These are phyloP conservation scores for Agonopterix subpropinquella DNA, from an alignment of 2,888 invertebrate species.

Conservation along the genomic window DNA sequence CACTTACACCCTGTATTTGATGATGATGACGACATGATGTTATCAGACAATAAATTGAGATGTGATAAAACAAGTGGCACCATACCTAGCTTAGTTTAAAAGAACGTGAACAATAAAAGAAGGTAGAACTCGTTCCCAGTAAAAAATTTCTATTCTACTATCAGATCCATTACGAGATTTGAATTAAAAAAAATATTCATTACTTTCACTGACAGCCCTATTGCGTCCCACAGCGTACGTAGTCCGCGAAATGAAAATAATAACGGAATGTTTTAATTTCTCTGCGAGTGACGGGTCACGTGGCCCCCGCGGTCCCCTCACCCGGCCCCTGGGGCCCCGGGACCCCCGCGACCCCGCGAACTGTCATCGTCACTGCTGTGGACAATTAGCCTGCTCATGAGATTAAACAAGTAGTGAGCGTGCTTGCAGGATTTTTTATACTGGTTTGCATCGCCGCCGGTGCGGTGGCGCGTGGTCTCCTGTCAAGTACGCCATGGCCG, in stretches of 20 bases:
- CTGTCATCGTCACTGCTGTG: constrained; percentile 69
- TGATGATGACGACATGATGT: too few relatives aligned
- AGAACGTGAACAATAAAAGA: too few relatives aligned
- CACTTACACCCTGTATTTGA: too few relatives aligned
- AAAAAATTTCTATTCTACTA: background rate
- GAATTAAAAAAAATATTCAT: background rate
- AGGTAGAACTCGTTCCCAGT: background rate
- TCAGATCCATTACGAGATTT: background rate
- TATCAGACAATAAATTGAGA: too few relatives aligned
- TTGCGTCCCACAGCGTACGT: constrained; percentile 3
- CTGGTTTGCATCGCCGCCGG: constrained; percentile 21
- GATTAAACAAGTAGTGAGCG: constrained; percentile 57
- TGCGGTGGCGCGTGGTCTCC: constrained; percentile 21
- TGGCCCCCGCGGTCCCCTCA: constrained; percentile 38
- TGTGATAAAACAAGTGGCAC: too few relatives aligned
- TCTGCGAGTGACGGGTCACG: constrained; percentile 76
- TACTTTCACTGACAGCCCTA: constrained; percentile 1
- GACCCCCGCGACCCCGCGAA: constrained; percentile 16
- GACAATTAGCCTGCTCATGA: constrained; percentile 73
- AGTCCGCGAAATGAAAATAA: constrained; percentile 44
- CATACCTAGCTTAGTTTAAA: too few relatives aligned
- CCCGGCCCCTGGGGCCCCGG: constrained; percentile 1
- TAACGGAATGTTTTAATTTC: constrained; percentile 75
- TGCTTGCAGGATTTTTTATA: constrained; percentile 47
- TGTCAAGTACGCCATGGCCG: constrained; percentile 33